Conservation (phyloP, 1,140 invertebrate species). For the Euborellia annulipes region DNA sequence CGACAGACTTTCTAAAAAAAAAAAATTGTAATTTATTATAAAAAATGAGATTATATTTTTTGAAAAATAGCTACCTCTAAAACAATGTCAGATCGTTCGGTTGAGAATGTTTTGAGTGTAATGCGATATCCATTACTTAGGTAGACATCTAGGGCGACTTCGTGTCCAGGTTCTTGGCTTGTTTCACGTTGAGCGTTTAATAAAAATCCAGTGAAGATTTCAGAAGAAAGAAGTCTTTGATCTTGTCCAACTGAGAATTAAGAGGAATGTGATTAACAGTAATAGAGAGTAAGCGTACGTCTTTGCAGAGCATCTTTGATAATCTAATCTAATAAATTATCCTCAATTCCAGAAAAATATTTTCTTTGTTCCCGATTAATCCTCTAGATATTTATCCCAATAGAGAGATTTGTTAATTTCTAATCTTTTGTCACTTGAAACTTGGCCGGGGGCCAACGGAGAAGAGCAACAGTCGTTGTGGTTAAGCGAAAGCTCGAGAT, state of each 20-base stretch:
- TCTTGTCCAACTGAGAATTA: slow-evolving; percentile 68
- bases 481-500: no score
- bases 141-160: slow-evolving; percentile 64
- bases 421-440: no score
- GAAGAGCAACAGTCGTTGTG: no score
- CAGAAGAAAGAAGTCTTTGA: slow-evolving; percentile 52
- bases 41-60: background rate
- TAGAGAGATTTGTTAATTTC: no score
- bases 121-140: slow-evolving; percentile 75
- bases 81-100: slow-evolving; percentile 65
- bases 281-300: slow-evolving; percentile 2
- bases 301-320: no score
- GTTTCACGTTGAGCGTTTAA: slow-evolving; percentile 83
- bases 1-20: slow-evolving; percentile 51
- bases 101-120: slow-evolving; percentile 59
- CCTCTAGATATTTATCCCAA: no score
- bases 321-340: no score
- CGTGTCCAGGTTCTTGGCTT: slow-evolving; percentile 46
- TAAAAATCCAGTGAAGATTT: slow-evolving; percentile 73
- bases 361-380: no score
- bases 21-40: slow-evolving; percentile 11
- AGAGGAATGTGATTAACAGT: no score
- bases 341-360: no score
- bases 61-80: slow-evolving; percentile 39
- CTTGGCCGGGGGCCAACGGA: no score